Base-by-base conservation (phyloP, 2,797 vertebrate species). In the Setipinna tenuifilis region DNA sequence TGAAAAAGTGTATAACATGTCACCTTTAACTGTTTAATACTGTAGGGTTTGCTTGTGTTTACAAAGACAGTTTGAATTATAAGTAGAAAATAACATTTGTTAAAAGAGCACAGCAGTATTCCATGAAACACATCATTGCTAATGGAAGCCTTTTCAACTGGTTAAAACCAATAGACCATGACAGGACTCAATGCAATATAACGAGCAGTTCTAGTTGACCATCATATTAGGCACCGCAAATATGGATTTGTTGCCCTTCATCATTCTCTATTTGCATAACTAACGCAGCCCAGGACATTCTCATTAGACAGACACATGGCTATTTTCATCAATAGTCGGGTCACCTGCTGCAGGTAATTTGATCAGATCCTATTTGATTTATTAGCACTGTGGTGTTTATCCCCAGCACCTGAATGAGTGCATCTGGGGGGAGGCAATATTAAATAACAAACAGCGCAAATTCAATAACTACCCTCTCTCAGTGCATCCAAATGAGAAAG, bases 401-500 rank as follows among this genome's bases (percentile, higher is more conserved):
- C 81, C 41, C 17, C 83, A 83, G 83, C 6, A 83, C 86, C 82
- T 91, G 83, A 87, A 83, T 86, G 71, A 85, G 89, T 85, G 86
- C 85, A 83, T 90, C 68, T 86, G 50, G 83, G 82, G 41, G 86
- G 84, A 88, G 88, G 88, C 84, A 83, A 85, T 89, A 91, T 89
- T 86, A 90, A 93, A 91, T 87, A 91, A 84, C 88, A 88, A 87
- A 85, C 58, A 80, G 83, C 80, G 86, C 87, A 88, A 89, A 94
- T 93, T 90, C 90, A 89, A 93, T 94, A 92, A 87, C 88, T 48
- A 82, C 85, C 87, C 78, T 54, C 85, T 75, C 87, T 78, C 89
- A 85, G 86, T 93, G 88, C 87, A 94, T 94, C 90, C 89, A 88
- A 93, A 94, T 94, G 85, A 93, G 90, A 87, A 89, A 58, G 75